A percentile compares a stretch with the other conserved stretches of the same genome.
Evolutionary conservation across 35 echinoderm and acorn worm species (phyloP).

Genomic region (Eucidaris tribuloides): DNA sequence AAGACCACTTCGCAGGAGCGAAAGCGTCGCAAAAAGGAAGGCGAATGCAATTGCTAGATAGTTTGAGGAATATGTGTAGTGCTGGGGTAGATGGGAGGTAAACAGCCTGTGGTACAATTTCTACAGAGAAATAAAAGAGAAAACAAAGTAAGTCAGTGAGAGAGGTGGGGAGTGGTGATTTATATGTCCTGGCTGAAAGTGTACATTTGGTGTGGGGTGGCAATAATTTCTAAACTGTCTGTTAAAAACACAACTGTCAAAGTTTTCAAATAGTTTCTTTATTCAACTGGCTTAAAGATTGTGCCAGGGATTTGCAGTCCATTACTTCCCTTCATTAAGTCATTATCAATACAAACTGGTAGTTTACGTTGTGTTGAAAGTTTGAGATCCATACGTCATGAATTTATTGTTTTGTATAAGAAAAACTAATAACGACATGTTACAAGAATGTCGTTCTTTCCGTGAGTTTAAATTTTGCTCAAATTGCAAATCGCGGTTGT

Average conservation of each 20-base stretch:
- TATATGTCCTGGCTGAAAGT: neutral
- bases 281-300: neutral
- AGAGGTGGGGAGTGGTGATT: neutral
- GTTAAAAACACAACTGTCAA: neutral
- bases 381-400: too few relatives aligned
- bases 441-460: too few relatives aligned
- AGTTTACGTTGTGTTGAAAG: too few relatives aligned
- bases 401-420: too few relatives aligned
- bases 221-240: neutral
- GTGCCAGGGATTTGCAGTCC: too few relatives aligned
- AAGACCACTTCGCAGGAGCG: constrained; percentile 70
- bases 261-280: neutral
- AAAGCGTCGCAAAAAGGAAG: constrained; percentile 66
- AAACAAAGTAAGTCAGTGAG: neutral
- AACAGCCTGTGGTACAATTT: constrained; percentile 80
- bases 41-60: constrained; percentile 57
- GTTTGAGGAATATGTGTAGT: constrained; percentile 75
- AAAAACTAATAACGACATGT: too few relatives aligned
- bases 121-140: constrained; percentile 38
- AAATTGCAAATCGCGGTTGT: too few relatives aligned
- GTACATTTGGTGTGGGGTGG: neutral
- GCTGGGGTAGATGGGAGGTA: constrained; percentile 34
- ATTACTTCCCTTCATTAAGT: too few relatives aligned
- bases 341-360: too few relatives aligned
- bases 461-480: too few relatives aligned